Percentiles rank a stretch among this genome's conserved stretches.
phyloP scores from a whole-genome alignment of 2,113 vertebrate species.

The Gymnarchus niloticus region DNA sequence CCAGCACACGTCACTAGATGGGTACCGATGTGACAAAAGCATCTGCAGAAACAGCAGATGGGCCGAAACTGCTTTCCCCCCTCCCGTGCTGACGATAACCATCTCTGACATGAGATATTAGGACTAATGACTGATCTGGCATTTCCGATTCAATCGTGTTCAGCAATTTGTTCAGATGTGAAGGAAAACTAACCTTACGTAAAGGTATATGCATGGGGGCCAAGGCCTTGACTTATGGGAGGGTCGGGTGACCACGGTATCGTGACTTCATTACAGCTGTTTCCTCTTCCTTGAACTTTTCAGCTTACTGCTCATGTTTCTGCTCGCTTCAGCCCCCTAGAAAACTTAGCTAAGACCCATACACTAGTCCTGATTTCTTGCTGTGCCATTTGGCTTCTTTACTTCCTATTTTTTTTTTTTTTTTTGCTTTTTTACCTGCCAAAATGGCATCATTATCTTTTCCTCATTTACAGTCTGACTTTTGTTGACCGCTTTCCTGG shows the following conservation, averaged over 20 bases:
- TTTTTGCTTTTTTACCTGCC: not conserved
- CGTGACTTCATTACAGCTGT: not conserved
- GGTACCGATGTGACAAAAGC: not conserved
- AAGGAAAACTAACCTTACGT: not conserved
- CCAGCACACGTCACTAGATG: not conserved
- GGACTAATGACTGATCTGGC: too few relatives aligned
- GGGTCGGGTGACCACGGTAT: not conserved
- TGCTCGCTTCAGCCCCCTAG: not conserved
- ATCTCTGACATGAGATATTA: not conserved
- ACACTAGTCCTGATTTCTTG: not conserved
- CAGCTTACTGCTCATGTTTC: not conserved
- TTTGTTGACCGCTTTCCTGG: not conserved
- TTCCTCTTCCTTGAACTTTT: not conserved
- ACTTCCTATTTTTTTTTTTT: not conserved
- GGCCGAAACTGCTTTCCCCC: not conserved
- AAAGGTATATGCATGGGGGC: not conserved
- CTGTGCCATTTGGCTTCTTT: not conserved
- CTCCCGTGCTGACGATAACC: not conserved
- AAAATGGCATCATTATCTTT: constrained; percentile 1
- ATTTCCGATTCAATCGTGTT: not conserved
- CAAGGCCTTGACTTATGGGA: not conserved
- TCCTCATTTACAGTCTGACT: not conserved
- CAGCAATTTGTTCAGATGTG: not conserved
- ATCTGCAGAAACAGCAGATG: not conserved
- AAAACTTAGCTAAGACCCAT: not conserved